Base-by-base conservation (phyloP, 2,888 invertebrate genomes). In the Octonoba sinensis region DNA sequence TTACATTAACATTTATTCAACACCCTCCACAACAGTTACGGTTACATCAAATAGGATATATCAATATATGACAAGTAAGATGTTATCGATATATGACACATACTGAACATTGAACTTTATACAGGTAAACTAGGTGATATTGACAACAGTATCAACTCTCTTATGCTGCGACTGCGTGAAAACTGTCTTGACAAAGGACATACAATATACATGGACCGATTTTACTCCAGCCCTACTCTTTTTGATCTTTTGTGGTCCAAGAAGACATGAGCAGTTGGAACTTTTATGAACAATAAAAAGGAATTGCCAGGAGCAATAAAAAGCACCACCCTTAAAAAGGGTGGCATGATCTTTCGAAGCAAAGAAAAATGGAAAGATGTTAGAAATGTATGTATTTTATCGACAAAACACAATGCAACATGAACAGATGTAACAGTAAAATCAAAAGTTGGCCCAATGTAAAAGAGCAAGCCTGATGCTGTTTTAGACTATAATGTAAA, bases 361-460 rank as follows among this genome's bases (percentile, higher is more conserved):
- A 51, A 8, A 51, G 51, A 51, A 56, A n/a, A 56, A 56, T 56
- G 56, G 56, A 56, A 56, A 56, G 18, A 56, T 56, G 18, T 6
- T 12, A 56, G 56, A 56, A 18, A 56, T 56, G 56, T 56, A 56
- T 56, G 6, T 56, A 56, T 56, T 56, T 56, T 56, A 56, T 56
- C 56, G 18, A 56, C 56, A 56, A 56, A 56, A 56, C 56, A 56
- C 18, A 56, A 56, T 12, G 56, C 56, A 56, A 56, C n/a, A n/a
- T 12, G 56, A 56, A n/a, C 56, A 56, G 56, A 56, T 56, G 56
- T 56, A 2, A 27, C 27, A 2, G 27, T 27, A 27, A 27, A 27
- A 27, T 27, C 27, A 3, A 27, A 27, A 27, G 51, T 51, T 51
- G 51, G 51, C 51, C 51, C 18, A 51, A 51, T 51, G 8, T 3